These are phyloP conservation scores for Paracentrotus lividus DNA, from an alignment of 53 echinoderm and acorn worm genomes.

Conservation along the genomic window DNA sequence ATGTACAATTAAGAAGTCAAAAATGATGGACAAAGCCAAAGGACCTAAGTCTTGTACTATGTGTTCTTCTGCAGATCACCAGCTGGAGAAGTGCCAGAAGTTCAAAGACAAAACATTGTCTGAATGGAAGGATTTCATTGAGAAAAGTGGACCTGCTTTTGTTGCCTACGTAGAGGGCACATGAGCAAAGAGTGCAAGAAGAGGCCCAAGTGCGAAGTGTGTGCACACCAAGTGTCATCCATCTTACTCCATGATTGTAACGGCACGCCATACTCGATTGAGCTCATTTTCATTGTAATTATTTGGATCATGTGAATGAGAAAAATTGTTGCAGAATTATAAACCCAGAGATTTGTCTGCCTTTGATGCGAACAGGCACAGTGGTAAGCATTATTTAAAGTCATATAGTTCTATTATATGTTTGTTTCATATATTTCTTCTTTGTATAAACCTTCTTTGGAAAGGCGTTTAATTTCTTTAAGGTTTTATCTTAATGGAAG, in stretches of 20 bases:
- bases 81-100: conserved; percentile 49
- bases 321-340: neutral
- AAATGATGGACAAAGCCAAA: too few relatives aligned
- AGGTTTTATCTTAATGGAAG: neutral
- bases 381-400: conserved; percentile 10
- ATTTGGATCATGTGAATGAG: neutral
- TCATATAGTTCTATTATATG: neutral
- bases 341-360: conserved; percentile 15
- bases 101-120: conserved; percentile 66
- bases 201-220: conserved; percentile 72
- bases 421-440: neutral
- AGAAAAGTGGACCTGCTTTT: conserved; percentile 73
- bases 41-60: conserved; percentile 30
- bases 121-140: conserved; percentile 64
- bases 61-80: conserved; percentile 67
- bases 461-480: neutral
- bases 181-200: conserved; percentile 63
- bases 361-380: conserved; percentile 10
- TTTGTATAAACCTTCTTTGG: neutral
- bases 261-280: too few relatives aligned
- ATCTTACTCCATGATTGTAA: conserved; percentile 81
- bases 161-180: conserved; percentile 74
- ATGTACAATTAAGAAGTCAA: too few relatives aligned
- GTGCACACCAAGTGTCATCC: conserved; percentile 81
- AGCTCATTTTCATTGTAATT: neutral